These are phyloP conservation scores for Microtus montanus DNA, from an alignment of 2,113 vertebrate species.

Conservation along the genomic window DNA sequence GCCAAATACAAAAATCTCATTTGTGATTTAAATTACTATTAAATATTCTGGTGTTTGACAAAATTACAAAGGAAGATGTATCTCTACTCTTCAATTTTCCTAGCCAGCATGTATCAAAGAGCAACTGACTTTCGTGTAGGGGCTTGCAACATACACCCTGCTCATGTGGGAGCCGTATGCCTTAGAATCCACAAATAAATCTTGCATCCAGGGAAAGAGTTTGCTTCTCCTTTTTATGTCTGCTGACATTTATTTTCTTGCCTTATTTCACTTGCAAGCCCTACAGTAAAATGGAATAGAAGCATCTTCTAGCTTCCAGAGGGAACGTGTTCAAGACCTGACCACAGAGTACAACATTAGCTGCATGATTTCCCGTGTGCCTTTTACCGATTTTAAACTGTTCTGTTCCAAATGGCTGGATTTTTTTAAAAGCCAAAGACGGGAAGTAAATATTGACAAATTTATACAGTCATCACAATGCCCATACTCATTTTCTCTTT, in stretches of 20 bases:
- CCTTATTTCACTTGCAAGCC: background rate
- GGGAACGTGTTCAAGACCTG: background rate
- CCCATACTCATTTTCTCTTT: background rate
- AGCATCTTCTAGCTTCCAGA: background rate
- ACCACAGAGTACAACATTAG: background rate
- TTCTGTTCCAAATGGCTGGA: background rate
- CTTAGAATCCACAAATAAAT: background rate
- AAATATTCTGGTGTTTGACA: background rate
- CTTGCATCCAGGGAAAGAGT: background rate
- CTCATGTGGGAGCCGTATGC: background rate
- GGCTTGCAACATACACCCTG: background rate
- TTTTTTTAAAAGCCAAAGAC: background rate
- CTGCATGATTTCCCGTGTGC: background rate
- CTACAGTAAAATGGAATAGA: background rate
- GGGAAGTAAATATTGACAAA: background rate
- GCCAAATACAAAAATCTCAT: background rate
- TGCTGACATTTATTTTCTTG: background rate
- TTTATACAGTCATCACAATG: background rate
- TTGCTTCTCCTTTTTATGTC: background rate
- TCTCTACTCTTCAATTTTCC: background rate
- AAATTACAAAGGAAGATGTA: background rate
- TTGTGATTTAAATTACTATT: background rate
- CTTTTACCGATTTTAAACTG: background rate
- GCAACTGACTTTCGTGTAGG: background rate
- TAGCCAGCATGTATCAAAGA: background rate